Conservation (phyloP, 2,113 vertebrate species). For the Campylomormyrus tamandua region DNA sequence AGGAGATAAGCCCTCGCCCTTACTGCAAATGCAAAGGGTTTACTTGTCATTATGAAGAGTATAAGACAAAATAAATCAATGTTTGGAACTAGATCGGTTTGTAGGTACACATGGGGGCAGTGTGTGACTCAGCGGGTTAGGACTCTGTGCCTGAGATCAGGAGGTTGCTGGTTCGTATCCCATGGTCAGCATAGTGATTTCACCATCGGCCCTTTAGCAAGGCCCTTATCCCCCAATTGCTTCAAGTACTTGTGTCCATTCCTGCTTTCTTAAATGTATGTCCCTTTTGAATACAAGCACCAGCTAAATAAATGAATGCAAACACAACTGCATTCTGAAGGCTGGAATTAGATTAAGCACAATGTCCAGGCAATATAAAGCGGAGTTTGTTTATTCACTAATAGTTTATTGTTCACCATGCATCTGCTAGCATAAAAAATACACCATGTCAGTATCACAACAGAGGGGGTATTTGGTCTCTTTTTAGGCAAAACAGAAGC, state of each 20-base stretch:
- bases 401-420: not conserved
- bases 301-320: not conserved
- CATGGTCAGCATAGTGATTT: not conserved
- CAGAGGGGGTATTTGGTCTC: not conserved
- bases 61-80: not conserved
- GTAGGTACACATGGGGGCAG: not conserved
- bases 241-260: not conserved
- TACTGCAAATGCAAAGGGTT: not conserved
- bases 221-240: not conserved
- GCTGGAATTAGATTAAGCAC: not conserved
- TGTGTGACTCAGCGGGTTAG: not conserved
- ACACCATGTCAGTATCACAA: not conserved
- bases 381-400: not conserved
- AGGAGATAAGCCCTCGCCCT: not conserved
- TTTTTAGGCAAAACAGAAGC: not conserved
- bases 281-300: not conserved
- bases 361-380: not conserved
- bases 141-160: not conserved
- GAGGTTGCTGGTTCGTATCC: not conserved
- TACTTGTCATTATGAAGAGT: not conserved
- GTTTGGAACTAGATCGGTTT: not conserved
- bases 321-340: not conserved
- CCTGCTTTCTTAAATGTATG: not conserved
- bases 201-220: not conserved
- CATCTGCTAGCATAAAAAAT: not conserved